Conservation (phyloP, 2,113 vertebrate genomes). For the Lycaon pictus region DNA sequence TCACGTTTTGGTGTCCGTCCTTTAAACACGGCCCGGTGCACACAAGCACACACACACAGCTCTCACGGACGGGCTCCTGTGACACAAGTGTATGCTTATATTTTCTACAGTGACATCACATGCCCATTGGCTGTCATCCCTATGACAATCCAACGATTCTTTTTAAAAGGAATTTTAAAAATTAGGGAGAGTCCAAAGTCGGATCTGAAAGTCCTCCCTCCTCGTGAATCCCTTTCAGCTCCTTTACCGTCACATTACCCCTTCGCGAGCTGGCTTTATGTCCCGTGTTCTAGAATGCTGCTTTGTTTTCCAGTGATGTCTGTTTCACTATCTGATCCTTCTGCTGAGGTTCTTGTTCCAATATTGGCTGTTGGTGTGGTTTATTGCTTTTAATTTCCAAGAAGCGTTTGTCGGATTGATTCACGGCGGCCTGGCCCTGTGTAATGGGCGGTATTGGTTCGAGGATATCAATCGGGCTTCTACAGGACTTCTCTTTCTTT, state of each 20-base stretch:
- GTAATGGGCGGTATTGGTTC: not conserved
- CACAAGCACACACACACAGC: accelerated
- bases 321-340: not conserved
- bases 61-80: not conserved
- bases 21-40: accelerated
- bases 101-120: not conserved
- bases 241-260: not conserved
- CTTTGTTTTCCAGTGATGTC: not conserved
- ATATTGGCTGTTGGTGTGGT: not conserved
- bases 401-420: not conserved
- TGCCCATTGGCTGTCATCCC: not conserved
- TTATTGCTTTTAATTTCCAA: not conserved
- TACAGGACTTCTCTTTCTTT: not conserved
- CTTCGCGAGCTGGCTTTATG: not conserved
- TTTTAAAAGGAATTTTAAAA: not conserved
- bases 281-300: not conserved
- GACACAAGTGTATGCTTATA: not conserved
- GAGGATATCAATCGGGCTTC: not conserved
- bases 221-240: not conserved
- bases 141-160: too few species aligned
- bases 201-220: too few species aligned
- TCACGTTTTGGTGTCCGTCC: accelerated
- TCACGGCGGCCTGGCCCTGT: not conserved
- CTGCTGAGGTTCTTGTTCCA: not conserved
- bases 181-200: not conserved